Evolutionary conservation across 2,113 vertebrate species (phyloP), one percentile per base, ranked within the genome.

Genomic region (Prinia subflava): DNA sequence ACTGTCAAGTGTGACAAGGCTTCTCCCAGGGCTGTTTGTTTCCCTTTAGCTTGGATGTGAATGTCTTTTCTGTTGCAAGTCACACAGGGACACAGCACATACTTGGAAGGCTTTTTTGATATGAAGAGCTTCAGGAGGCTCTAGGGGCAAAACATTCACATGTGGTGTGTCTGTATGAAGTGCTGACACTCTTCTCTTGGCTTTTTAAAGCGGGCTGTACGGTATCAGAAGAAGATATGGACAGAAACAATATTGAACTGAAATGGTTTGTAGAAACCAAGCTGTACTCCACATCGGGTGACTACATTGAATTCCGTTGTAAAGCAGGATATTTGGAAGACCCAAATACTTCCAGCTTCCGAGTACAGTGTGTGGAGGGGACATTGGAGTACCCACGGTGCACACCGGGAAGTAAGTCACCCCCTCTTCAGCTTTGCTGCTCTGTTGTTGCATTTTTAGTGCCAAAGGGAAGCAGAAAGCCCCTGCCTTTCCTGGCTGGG

Each of bases 121-220:
- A 30, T 10, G 1, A 42, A 49, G 22, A 62, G 22, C 6, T 57
- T 52, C n/a, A 25, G 33, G 37, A 67, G 46, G 46, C 28, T 49
- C 22, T 44, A 23, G 39, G 53, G 30, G 18, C 5, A 33, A 23
- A 67, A 12, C 5, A 41, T 10, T 20, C n/a, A 10, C 10, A 3
- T 7, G 15, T 75, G 56, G 9, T 55, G 12, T 35, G 23, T 95
- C 97, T 30, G 15, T 16, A 16, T 46, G 42, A 70, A 39, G 6
- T 68, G 44, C 30, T 73, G 16, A 86, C 22, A 5, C 14, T 41
- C 11, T 76, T 39, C 33, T 71, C 35, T 76, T 86, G 27, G n/a
- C 59, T 64, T 94, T 78, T 87, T 33, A 73, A 90, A 96, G 97
- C 19, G 63, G 75, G 89, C n/a, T 97, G 97, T 76, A 96, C 94